Conservation (phyloP, 2,888 invertebrate genomes). For the Cheilosia soror region DNA sequence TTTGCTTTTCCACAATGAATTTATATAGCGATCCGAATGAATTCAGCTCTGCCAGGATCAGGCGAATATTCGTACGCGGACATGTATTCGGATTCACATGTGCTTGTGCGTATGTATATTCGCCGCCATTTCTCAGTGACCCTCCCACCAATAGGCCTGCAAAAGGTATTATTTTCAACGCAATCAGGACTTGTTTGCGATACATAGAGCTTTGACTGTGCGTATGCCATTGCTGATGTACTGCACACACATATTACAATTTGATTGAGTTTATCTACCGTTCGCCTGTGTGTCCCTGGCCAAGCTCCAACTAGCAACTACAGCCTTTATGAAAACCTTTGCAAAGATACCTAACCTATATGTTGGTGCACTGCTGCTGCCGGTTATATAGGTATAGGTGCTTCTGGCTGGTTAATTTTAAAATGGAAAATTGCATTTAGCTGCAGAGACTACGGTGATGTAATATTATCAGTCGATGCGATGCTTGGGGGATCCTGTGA, state of each 20-base stretch:
- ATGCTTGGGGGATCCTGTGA: constrained; percentile 17
- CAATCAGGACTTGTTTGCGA: constrained; percentile 35
- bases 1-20: constrained; percentile 39
- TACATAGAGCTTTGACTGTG: constrained; percentile 21
- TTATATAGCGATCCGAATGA: constrained; percentile 38
- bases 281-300: constrained; percentile 29
- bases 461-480: constrained; percentile 25
- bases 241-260: constrained; percentile 38
- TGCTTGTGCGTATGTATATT: too few relatives aligned
- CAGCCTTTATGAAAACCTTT: constrained; percentile 1
- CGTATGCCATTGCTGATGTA: constrained; percentile 10
- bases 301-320: constrained; percentile 1
- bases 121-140: too few relatives aligned
- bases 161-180: constrained; percentile 16
- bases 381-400: neutral
- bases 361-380: constrained; percentile 1
- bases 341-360: neutral
- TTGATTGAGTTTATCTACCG: constrained; percentile 52
- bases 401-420: constrained; percentile 31
- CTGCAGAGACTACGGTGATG: constrained; percentile 13
- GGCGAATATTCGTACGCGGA: constrained; percentile 11
- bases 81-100: constrained; percentile 5
- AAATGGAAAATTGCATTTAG: constrained; percentile 61
- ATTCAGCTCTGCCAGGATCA: constrained; percentile 40
- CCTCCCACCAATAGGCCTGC: neutral